Evolutionary conservation across 2,888 invertebrate genomes (phyloP).

Genomic region (Harpagoxenus sublaevis): DNA sequence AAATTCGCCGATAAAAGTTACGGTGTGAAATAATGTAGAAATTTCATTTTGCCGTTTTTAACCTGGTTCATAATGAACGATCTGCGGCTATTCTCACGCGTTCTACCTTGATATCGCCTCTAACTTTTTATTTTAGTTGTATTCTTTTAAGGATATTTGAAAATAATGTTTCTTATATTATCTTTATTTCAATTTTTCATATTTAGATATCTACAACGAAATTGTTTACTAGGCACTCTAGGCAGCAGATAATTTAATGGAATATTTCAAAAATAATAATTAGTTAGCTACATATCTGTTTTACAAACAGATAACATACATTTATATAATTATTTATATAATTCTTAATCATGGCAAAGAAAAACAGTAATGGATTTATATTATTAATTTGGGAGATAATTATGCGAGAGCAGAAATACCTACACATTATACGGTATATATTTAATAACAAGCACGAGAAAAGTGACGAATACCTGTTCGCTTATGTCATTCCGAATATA

Average conservation of each 20-base stretch:
- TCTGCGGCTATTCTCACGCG: not conserved
- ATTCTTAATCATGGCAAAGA: not conserved
- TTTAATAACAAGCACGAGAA: not conserved
- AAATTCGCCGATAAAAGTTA: conserved; percentile 38
- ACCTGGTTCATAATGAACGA: conserved; percentile 24
- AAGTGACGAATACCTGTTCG: conserved; percentile 28
- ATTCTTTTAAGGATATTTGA: not conserved
- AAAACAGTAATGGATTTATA: not conserved
- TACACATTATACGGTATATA: not conserved
- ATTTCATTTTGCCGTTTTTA: conserved; percentile 44
- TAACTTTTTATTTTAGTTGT: not conserved
- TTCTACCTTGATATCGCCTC: not conserved
- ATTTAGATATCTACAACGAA: not conserved
- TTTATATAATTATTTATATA: not conserved
- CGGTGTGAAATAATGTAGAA: conserved; percentile 46
- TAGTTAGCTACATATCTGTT: not conserved
- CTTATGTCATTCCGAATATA: conserved; percentile 17
- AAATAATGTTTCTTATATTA: conserved; percentile 6
- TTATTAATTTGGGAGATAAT: conserved; percentile 4
- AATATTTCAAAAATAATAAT: not conserved
- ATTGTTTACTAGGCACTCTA: not conserved
- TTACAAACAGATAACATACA: not conserved
- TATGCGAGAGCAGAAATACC: not conserved
- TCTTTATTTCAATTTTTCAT: not conserved
- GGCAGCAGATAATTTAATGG: not conserved